Conservation (phyloP, 1,140 invertebrate species). For the Lordiphosa collinella region DNA sequence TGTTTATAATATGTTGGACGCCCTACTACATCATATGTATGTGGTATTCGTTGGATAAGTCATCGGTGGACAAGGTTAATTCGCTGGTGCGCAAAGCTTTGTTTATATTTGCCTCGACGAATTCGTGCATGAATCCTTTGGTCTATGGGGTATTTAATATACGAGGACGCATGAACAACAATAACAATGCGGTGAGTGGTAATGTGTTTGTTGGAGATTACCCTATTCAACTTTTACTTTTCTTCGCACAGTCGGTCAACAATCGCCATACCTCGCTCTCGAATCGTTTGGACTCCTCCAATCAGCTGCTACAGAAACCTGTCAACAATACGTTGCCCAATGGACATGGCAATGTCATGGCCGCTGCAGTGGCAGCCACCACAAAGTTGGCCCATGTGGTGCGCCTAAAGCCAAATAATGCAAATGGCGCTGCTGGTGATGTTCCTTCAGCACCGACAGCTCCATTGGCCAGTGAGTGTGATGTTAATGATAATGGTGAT, state of each 20-base stretch:
- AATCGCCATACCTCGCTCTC: conserved; percentile 74
- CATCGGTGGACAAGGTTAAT: conserved; percentile 87
- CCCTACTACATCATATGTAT: conserved; percentile 93
- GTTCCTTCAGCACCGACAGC: conserved; percentile 16
- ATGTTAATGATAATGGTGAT: conserved; percentile 29
- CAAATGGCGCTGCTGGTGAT: conserved; percentile 37
- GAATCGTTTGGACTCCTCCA: conserved; percentile 69
- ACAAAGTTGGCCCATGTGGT: conserved; percentile 60
- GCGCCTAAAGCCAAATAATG: conserved; percentile 45
- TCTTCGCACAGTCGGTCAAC: conserved; percentile 56
- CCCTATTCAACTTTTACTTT: background rate
- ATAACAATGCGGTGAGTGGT: conserved; percentile 60
- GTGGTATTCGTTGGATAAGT: conserved; percentile 91
- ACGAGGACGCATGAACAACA: conserved; percentile 79
- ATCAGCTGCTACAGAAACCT: conserved; percentile 64
- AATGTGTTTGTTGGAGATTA: background rate
- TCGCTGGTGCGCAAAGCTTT: conserved; percentile 90
- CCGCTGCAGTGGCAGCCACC: conserved; percentile 53
- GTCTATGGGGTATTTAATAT: conserved; percentile 88
- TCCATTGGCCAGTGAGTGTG: conserved; percentile 23
- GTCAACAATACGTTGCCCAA: no score
- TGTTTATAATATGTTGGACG: conserved; percentile 96
- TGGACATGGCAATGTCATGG: conserved; percentile 50
- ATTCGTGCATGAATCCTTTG: conserved; percentile 93
- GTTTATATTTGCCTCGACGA: conserved; percentile 96